Evolutionary conservation across 2,888 invertebrate genomes (phyloP), one percentile per base, ranked within the genome.

Genomic region (Pollenia griseotomentosa): DNA sequence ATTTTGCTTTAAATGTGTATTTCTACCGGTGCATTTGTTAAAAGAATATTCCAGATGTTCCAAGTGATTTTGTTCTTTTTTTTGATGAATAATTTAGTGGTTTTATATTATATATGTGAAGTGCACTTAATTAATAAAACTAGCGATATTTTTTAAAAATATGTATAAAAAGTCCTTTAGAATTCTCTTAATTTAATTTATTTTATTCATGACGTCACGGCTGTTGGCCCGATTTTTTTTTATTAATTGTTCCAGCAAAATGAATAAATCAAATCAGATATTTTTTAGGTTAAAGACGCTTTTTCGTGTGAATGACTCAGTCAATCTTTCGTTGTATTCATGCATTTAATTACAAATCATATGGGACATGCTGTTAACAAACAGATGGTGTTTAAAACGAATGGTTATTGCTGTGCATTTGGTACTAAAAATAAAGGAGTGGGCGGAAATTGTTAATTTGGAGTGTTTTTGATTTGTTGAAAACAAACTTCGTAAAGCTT

Each of bases 241-340:
- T 23, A 5, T 44, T 51, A 19, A 14, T 48, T 10, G n/a, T 66
- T 7, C 2, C 23, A 46, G 51, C 16, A 75, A 74, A 51, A 59
- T 5, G 44, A 12, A 16, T 55, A 61, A 6, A 66, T 42, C 55
- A 87, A 66, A 16, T 42, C 40, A 48, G 16, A 0, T 1, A 0
- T 11, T 61, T 90, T 91, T 91, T 90, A 92, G 92, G 92, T 92
- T 92, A 92, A 89, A 90, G 87, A 87, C 89, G 90, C 86, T 88
- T 70, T 63, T 89, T 66, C 57, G 7, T 55, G 23, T 42, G 73
- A 84, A 86, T 91, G 90, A 91, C 89, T 91, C 90, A 90, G 75
- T 42, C 40, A 55, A 1, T 12, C 9, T 48, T 70, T n/a, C 19
- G 14, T 12, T 48, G 33, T 66, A 33, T 48, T 10, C 42, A 74